Conservation (phyloP, 2,888 invertebrate species). For the Nudaria mundana region DNA sequence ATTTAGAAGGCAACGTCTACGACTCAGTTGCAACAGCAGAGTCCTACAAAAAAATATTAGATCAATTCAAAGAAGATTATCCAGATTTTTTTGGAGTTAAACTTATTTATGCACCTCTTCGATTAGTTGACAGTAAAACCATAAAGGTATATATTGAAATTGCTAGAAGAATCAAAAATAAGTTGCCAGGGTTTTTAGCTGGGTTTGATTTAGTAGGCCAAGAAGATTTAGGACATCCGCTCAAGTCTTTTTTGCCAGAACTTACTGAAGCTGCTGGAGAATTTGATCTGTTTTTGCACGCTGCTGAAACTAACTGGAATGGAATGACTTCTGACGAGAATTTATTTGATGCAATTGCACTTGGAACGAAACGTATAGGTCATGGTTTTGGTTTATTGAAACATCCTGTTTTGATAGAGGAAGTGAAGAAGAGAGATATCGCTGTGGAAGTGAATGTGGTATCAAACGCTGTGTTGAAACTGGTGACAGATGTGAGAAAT, state of each 20-base stretch:
- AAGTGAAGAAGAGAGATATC: conserved; percentile 81
- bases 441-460: conserved; percentile 90
- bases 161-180: conserved; percentile 62
- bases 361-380: conserved; percentile 88
- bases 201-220: conserved; percentile 93
- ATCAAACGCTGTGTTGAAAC: conserved; percentile 87
- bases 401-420: conserved; percentile 84
- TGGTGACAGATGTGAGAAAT: conserved; percentile 87
- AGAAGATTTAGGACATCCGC: conserved; percentile 86
- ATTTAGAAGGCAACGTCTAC: conserved; percentile 82
- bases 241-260: conserved; percentile 80
- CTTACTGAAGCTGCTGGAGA: conserved; percentile 69
- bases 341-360: conserved; percentile 86
- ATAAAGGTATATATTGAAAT: conserved; percentile 70
- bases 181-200: conserved; percentile 85
- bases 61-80: conserved; percentile 80
- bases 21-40: conserved; percentile 75
- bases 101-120: conserved; percentile 85
- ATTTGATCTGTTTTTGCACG: conserved; percentile 87
- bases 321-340: conserved; percentile 86
- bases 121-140: conserved; percentile 60
- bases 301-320: conserved; percentile 91
- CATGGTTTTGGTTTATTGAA: conserved; percentile 88
- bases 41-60: conserved; percentile 77
- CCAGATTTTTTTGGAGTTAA: conserved; percentile 85